These are phyloP conservation scores for Neoniphon sammara DNA, from an alignment of 2,797 vertebrate genomes.

Conservation along the genomic window DNA sequence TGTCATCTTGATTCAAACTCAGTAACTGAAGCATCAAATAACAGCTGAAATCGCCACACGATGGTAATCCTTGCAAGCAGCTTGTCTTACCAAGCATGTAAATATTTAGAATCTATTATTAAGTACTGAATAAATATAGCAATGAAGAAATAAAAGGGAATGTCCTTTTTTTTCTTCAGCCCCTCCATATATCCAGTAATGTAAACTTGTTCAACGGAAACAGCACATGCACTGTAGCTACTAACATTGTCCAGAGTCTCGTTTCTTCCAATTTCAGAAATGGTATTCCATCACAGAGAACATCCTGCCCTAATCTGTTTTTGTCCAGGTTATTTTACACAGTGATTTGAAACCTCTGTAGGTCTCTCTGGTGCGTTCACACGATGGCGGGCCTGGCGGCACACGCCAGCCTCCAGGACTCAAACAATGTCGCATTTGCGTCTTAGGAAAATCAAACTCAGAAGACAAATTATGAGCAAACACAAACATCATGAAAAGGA, in stretches of 20 bases:
- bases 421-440: too few species aligned
- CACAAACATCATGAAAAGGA: too few species aligned
- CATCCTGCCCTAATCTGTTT: too few species aligned
- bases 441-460: too few species aligned
- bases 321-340: too few species aligned
- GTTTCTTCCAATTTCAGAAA: background rate
- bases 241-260: slow-evolving; percentile 32
- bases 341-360: too few species aligned
- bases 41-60: slow-evolving; percentile 38
- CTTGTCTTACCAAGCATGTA: slow-evolving; percentile 24
- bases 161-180: slow-evolving; percentile 10
- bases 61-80: slow-evolving; percentile 47
- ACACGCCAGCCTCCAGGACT: too few species aligned
- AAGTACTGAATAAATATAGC: slow-evolving; percentile 3
- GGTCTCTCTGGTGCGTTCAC: too few species aligned
- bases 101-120: slow-evolving; percentile 56
- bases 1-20: slow-evolving; percentile 8
- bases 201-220: slow-evolving; percentile 33
- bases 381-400: too few species aligned
- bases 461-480: too few species aligned
- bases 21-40: slow-evolving; percentile 35
- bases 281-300: background rate
- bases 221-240: background rate
- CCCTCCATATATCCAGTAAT: slow-evolving; percentile 15
- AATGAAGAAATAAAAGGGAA: slow-evolving; percentile 7